Percentiles rank a stretch among this genome's conserved stretches.
These are phyloP conservation scores for Allophyes oxyacanthae DNA, from an alignment of 2,888 invertebrate genomes.

Conservation along the genomic window DNA sequence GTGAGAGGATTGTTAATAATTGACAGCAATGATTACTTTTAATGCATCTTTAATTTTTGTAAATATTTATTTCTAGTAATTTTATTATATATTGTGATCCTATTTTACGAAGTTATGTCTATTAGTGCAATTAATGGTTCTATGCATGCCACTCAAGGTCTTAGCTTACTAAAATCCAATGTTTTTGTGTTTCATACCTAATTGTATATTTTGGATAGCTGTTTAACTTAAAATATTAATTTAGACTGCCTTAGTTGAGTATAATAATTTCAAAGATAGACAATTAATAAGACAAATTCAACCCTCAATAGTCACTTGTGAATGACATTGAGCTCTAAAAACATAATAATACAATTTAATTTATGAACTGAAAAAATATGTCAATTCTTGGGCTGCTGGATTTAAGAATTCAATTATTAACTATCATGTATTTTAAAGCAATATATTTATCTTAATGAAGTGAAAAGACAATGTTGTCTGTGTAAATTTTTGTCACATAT, in stretches of 20 bases:
- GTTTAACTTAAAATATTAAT: too few relatives aligned
- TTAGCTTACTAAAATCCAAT: neutral
- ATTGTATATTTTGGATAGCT: too few relatives aligned
- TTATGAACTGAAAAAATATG: conserved; percentile 63
- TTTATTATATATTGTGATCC: conserved; percentile 41
- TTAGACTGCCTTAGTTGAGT: conserved; percentile 15
- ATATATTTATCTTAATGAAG: conserved; percentile 77
- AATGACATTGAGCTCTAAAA: conserved; percentile 30
- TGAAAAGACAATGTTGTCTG: conserved; percentile 76
- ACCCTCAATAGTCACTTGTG: too few relatives aligned
- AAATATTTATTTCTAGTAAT: conserved; percentile 58
- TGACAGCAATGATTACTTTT: conserved; percentile 38
- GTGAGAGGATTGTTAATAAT: conserved; percentile 57
- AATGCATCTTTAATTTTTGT: conserved; percentile 58
- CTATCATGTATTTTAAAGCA: conserved; percentile 77
- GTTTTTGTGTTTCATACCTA: too few relatives aligned
- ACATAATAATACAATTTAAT: conserved; percentile 39
- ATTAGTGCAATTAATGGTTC: conserved; percentile 41
- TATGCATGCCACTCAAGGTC: conserved; percentile 30
- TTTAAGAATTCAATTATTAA: conserved; percentile 82
- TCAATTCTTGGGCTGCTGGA: conserved; percentile 84
- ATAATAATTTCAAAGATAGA: conserved; percentile 2
- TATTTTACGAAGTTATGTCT: conserved; percentile 38
- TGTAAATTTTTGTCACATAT: conserved; percentile 83
- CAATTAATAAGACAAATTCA: too few relatives aligned